phyloP scores from a whole-genome alignment of 30 jellyfish, hydroid and myxozoan species.

The Nemopilema nomurai region DNA sequence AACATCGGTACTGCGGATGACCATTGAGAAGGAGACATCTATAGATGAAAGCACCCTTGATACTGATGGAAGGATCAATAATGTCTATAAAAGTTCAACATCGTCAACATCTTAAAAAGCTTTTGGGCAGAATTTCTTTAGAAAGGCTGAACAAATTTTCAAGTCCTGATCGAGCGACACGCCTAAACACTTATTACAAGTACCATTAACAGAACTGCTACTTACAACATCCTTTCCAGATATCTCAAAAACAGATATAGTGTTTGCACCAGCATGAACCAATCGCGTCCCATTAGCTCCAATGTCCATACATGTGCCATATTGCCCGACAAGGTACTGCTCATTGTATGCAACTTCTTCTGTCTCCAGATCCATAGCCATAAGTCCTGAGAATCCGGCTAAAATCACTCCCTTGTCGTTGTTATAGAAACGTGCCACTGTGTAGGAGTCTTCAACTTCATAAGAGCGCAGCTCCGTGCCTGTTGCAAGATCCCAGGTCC shows the following conservation, averaged over 20 bases:
- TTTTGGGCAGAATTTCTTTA: too few relatives aligned
- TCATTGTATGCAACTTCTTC: constrained; percentile 67
- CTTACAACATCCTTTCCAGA: constrained; percentile 62
- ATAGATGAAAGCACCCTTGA: too few relatives aligned
- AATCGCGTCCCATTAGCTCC: constrained; percentile 47
- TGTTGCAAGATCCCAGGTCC: constrained; percentile 72
- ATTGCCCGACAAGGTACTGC: constrained; percentile 56
- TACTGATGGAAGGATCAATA: too few relatives aligned
- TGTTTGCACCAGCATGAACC: constrained; percentile 60
- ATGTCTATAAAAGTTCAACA: too few relatives aligned
- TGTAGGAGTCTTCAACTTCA: constrained; percentile 19
- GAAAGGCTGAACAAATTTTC: too few relatives aligned
- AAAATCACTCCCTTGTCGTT: constrained; percentile 58
- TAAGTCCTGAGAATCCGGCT: constrained; percentile 51
- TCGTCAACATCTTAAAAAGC: too few relatives aligned
- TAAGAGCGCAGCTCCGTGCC: constrained; percentile 68
- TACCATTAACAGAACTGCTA: neutral
- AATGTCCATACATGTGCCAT: constrained; percentile 58
- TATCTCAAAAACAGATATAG: constrained; percentile 57
- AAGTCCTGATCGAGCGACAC: too few relatives aligned
- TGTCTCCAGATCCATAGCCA: constrained; percentile 62
- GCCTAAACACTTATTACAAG: too few relatives aligned
- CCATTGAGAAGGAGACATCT: too few relatives aligned
- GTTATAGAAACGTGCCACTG: constrained; percentile 14
- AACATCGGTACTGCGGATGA: too few relatives aligned